Percentiles rank a stretch among this genome's conserved stretches.
Evolutionary conservation across 2,113 vertebrate species (phyloP).

Genomic region (Catharus fuscescens): DNA sequence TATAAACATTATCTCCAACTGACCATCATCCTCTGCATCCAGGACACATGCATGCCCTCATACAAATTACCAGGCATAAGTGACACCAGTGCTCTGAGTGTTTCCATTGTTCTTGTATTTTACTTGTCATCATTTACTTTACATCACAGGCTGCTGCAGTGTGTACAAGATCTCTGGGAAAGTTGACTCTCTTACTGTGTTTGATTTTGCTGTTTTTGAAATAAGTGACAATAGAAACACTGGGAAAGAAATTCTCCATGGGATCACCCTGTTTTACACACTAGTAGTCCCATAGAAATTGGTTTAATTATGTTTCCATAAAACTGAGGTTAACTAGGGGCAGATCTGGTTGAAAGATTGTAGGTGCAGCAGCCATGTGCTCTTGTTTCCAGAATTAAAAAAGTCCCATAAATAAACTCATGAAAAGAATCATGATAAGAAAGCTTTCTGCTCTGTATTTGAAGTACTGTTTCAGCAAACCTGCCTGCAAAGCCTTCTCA

Average conservation of each 20-base stretch:
- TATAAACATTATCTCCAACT: background rate
- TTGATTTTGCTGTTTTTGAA: background rate
- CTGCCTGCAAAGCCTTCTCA: background rate
- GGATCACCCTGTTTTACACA: background rate
- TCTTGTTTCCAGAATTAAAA: slow-evolving; percentile 4
- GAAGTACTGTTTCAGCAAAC: background rate
- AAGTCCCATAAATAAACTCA: background rate
- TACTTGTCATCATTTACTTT: background rate
- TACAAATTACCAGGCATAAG: background rate
- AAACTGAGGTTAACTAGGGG: background rate
- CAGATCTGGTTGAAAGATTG: background rate
- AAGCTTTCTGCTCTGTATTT: background rate
- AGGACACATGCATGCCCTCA: background rate
- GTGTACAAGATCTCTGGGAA: background rate
- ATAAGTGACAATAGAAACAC: background rate
- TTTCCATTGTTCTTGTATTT: background rate
- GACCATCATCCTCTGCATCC: background rate
- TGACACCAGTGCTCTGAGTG: background rate
- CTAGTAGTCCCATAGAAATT: background rate
- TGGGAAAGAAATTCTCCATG: background rate
- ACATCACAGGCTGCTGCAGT: background rate
- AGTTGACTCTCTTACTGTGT: background rate
- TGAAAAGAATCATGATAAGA: background rate
- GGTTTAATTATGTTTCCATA: background rate
- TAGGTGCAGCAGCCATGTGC: background rate